Base-by-base conservation (phyloP, 2,113 vertebrate species). In the Centropus unirufus region DNA sequence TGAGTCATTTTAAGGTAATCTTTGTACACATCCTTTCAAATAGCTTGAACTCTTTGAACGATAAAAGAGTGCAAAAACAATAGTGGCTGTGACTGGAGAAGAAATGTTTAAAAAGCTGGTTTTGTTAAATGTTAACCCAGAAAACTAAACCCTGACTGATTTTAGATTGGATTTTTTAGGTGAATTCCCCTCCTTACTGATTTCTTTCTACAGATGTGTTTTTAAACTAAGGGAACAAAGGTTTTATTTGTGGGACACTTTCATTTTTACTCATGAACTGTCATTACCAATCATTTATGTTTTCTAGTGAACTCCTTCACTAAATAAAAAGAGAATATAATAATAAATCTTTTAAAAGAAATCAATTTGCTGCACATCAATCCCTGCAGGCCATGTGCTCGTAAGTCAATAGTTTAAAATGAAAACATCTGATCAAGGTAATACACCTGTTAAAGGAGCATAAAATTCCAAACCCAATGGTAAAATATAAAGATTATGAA, bases 381-480 rank as follows among this genome's bases (percentile, higher is more conserved):
- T 97, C 92, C 97, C 98, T 83, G 57, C 96, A 97, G 98, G 98
- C 97, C 97, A 97, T 97, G 97, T 95, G 97, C 95, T 98, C 97
- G n/a, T 97, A 97, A 98, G 98, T 98, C 98, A 98, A 98, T 94
- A 98, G 96, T 97, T 97, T 97, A 97, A 98, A 97, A 97, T 97
- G 97, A 97, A 97, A 98, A 97, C 97, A 97, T 97, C 97, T 98
- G 97, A 98, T 97, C 97, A 97, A 97, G 96, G 96, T 97, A 98
- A 97, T 96, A 97, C 95, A 98, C 98, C 98, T 98, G 97, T 97
- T 97, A 98, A 95, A 98, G 81, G 95, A 95, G 84, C 94, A 97
- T 97, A 98, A 97, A 98, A 97, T 90, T 96, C 85, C 92, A 94
- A 97, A 96, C 96, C 96, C 97, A 97, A 82, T 96, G 92, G 98